Evolutionary conservation across 1,140 invertebrate species (phyloP).

Genomic region (Bilobella aurantiaca): DNA sequence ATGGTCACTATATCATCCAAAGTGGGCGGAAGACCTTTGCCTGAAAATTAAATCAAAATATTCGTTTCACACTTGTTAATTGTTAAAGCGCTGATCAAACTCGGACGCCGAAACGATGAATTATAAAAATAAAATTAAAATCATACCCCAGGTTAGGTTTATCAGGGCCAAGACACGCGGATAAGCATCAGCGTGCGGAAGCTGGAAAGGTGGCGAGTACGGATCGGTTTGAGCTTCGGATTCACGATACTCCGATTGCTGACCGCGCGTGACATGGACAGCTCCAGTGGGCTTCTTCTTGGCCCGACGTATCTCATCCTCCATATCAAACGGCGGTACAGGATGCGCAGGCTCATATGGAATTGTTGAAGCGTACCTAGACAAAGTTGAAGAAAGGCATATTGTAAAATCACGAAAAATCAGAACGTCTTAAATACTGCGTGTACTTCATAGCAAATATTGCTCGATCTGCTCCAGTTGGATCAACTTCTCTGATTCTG

Average conservation of each 20-base stretch:
- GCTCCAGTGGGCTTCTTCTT: background rate
- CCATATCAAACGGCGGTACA: background rate
- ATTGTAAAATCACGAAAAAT: background rate
- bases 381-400: background rate
- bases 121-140: no score
- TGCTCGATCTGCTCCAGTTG: conserved; percentile 25
- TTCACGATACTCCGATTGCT: conserved; percentile 63
- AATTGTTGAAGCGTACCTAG: background rate
- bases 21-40: conserved; percentile 52
- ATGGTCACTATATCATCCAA: conserved; percentile 53
- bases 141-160: conserved; percentile 43
- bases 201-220: conserved; percentile 56
- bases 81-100: conserved; percentile 17
- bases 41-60: conserved; percentile 23
- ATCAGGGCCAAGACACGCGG: conserved; percentile 44
- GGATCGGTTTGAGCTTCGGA: conserved; percentile 64
- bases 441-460: conserved; percentile 22
- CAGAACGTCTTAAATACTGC: background rate
- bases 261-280: conserved; percentile 37
- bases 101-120: no score
- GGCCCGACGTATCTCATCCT: background rate
- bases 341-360: background rate
- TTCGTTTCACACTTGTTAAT: background rate
- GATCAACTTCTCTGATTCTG: conserved; percentile 8
- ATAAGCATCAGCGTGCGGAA: conserved; percentile 39